Evolutionary conservation across 2,888 invertebrate species (phyloP), one percentile per base, ranked within the genome.

Genomic region (Drosophila atroscutellata): DNA sequence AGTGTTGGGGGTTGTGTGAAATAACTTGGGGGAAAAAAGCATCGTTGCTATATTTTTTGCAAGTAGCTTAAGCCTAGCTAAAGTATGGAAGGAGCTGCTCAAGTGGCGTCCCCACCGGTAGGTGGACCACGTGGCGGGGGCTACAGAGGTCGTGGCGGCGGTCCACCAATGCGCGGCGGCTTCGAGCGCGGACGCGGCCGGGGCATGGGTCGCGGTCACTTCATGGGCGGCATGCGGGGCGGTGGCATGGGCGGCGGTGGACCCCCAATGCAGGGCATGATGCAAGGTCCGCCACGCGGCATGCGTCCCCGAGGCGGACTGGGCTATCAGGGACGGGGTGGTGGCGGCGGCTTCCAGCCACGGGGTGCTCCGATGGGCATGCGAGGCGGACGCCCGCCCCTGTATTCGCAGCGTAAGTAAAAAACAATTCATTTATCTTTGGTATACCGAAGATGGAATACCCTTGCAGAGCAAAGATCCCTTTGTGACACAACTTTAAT

Each of bases 161-260:
- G 92, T 5, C 86, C 89, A 18, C 90, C 91, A 0, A 92, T 93
- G 88, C 90, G 93, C 20, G 91, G 93, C 5, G 92, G 93, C 2
- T 93, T 91, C 54, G 93, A 93, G 52, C 91, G 93, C 18, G 93
- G 92, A 28, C 91, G 93, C 56, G 93, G 93, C 24, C 89, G 93
- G 51, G 93, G 93, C 36, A 91, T 93, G 90, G 92, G 92, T 50
- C 91, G 93, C 20, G 93, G 93, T n/a, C 92, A 93, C 64, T 92
- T 89, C 50, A 91, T 92, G 91, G 91, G 92, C 8, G 81, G 91
- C 15, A 89, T 91, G 82, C 88, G 90, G 26, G 92, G 92, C 28
- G 91, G 91, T 3, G 74, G 78, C 20, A 91, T 92, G 88, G 92
- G 91, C 15, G 91, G 90, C 13, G 87, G 90, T 18, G 89, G 90